A percentile compares a stretch with the other conserved stretches of the same genome.
Conservation (phyloP, 2,113 vertebrate genomes). For the Jaculus jaculus region DNA sequence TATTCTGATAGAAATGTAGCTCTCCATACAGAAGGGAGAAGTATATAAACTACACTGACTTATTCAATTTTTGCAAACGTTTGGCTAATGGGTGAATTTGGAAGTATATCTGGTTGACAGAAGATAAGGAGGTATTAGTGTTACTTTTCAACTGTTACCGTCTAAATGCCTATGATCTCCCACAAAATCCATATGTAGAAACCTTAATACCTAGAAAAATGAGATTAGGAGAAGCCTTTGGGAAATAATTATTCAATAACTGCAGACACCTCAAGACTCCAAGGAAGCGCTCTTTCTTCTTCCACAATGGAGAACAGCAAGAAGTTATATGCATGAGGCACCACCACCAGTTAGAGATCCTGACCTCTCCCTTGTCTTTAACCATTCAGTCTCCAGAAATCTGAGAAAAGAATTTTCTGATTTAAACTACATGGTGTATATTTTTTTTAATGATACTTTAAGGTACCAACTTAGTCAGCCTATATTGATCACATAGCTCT, state of each 20-base stretch:
- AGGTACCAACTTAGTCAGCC: background rate
- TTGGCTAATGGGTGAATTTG: background rate
- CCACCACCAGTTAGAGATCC: too few species aligned
- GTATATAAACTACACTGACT: background rate
- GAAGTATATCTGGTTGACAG: background rate
- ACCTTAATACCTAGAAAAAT: background rate
- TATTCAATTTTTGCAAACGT: background rate
- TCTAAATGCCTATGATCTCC: background rate
- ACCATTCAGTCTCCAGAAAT: background rate
- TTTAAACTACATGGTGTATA: background rate
- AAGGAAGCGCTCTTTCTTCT: background rate
- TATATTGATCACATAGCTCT: accelerated
- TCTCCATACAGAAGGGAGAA: background rate
- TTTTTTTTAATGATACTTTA: background rate
- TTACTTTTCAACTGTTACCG: background rate
- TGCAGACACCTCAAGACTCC: background rate
- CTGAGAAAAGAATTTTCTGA: background rate
- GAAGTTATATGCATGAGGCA: background rate
- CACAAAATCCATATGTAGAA: background rate
- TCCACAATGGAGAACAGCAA: background rate
- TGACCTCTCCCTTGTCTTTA: background rate
- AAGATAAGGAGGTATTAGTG: background rate
- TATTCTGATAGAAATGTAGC: too few species aligned
- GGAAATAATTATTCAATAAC: background rate
- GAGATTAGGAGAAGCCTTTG: too few species aligned